Evolutionary conservation across 2,113 vertebrate species (phyloP).

Genomic region (Prinia subflava): DNA sequence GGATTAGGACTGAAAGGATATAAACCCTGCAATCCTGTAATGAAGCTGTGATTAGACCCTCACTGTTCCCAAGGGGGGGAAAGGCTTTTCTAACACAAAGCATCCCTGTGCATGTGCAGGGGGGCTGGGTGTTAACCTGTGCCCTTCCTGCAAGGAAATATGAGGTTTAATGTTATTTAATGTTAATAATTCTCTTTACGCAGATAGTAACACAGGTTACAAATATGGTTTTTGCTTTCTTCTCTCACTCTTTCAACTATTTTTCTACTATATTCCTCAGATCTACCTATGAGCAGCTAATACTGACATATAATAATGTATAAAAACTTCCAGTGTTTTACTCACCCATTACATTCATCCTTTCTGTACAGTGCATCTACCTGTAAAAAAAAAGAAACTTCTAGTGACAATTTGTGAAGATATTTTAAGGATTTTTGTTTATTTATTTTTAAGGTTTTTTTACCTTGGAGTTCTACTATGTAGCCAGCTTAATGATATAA

Average conservation of each 20-base stretch:
- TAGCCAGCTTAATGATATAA: neutral
- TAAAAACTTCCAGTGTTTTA: neutral
- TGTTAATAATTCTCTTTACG: neutral
- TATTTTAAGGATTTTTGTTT: no score
- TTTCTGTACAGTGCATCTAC: neutral
- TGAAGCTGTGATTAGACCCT: slow-evolving; percentile 46
- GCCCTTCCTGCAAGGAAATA: neutral
- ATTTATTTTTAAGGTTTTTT: neutral
- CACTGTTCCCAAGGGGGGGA: slow-evolving; percentile 20
- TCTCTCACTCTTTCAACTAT: neutral
- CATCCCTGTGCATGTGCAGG: neutral
- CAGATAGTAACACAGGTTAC: neutral
- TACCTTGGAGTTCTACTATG: neutral
- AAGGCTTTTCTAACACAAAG: neutral
- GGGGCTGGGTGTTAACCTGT: neutral
- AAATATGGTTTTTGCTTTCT: neutral
- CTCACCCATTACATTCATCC: neutral
- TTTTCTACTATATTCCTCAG: neutral
- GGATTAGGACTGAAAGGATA: neutral
- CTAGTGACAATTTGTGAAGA: neutral
- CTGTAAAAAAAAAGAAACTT: neutral
- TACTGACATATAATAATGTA: neutral
- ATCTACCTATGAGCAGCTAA: neutral
- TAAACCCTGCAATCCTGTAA: slow-evolving; percentile 23
- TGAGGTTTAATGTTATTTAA: neutral